Evolutionary conservation across 53 echinoderm and acorn worm genomes (phyloP).

Genomic region (Antedon mediterranea): DNA sequence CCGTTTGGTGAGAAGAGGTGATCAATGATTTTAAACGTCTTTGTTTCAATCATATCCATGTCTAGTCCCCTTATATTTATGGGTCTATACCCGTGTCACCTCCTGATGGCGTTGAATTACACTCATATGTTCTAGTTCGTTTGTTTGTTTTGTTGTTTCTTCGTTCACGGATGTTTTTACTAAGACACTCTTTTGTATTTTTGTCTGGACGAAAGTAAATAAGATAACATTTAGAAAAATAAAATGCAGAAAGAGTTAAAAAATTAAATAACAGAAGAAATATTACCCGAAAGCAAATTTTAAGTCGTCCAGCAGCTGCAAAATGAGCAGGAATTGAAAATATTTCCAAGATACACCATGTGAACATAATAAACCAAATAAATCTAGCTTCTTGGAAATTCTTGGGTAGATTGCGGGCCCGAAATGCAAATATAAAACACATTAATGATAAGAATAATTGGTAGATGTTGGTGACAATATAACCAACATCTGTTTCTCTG

Average conservation of each 20-base stretch:
- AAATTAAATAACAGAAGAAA: neutral
- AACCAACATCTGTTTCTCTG: neutral
- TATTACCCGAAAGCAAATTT: neutral
- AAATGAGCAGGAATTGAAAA: neutral
- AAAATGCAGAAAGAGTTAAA: neutral
- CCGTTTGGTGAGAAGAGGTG: too few relatives aligned
- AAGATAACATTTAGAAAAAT: neutral
- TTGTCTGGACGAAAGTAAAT: neutral
- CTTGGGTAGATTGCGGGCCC: neutral
- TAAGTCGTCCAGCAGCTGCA: neutral
- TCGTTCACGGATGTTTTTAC: neutral
- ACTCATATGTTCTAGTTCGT: neutral
- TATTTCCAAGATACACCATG: neutral
- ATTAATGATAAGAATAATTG: neutral
- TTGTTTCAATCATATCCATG: too few relatives aligned
- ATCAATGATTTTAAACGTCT: too few relatives aligned
- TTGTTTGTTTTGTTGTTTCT: too few relatives aligned
- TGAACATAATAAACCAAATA: neutral
- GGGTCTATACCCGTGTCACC: neutral
- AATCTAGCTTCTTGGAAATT: neutral
- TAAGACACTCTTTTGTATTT: neutral
- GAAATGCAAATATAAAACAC: neutral
- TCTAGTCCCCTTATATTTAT: neutral
- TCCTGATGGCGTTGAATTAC: neutral
- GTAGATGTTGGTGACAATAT: neutral